Evolutionary conservation across 2,113 vertebrate species (phyloP).

Genomic region (Athene cunicularia): DNA sequence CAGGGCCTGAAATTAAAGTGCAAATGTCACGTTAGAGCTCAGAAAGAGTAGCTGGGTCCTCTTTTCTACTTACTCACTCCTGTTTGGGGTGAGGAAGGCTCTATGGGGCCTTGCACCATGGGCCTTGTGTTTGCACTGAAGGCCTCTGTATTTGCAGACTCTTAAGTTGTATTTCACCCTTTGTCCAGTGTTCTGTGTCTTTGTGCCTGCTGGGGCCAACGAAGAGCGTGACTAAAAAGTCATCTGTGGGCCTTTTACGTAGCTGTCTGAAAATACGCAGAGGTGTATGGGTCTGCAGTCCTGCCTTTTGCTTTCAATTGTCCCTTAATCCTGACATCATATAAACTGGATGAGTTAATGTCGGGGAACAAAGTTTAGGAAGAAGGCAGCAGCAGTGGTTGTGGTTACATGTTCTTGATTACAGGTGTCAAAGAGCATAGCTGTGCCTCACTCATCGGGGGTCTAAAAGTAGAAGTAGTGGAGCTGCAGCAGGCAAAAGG

Average conservation of each 20-base stretch:
- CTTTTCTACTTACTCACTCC: fast-evolving
- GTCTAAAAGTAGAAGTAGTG: not conserved
- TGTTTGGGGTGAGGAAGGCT: not conserved
- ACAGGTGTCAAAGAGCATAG: not conserved
- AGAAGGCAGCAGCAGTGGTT: not conserved
- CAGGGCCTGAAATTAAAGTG: not conserved
- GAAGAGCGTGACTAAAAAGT: not conserved
- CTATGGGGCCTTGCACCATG: not conserved
- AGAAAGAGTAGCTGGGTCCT: not conserved
- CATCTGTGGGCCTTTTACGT: fast-evolving
- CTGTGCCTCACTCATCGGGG: fast-evolving
- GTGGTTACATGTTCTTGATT: fast-evolving
- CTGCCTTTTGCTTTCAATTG: not conserved
- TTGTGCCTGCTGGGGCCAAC: not conserved
- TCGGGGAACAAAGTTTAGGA: not conserved
- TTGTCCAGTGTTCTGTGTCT: not conserved
- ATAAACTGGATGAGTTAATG: not conserved
- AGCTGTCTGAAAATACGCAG: not conserved
- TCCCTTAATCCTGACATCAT: not conserved
- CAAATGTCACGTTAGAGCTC: not conserved
- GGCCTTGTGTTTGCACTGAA: not conserved
- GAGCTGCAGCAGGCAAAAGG: not conserved
- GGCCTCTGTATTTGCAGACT: not conserved
- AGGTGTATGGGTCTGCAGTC: no score
- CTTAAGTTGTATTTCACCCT: not conserved